Evolutionary conservation across 2,797 vertebrate species (phyloP).

Genomic region (Notoglanidium macrostoma): DNA sequence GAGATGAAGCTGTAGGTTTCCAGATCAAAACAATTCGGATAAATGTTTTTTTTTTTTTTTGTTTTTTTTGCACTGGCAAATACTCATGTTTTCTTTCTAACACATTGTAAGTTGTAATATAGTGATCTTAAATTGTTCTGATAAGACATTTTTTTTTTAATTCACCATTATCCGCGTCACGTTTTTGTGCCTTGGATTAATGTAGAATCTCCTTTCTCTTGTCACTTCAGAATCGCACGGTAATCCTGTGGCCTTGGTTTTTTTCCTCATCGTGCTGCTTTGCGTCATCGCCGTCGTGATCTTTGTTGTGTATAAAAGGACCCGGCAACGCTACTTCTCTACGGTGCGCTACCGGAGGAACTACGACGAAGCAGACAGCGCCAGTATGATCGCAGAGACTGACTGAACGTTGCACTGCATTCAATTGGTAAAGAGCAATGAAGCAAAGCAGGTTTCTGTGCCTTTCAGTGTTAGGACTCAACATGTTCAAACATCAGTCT

Average conservation of each 20-base stretch:
- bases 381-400: slow-evolving; percentile 71
- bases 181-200: not conserved
- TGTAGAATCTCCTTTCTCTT: not conserved
- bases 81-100: not conserved
- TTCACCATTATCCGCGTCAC: not conserved
- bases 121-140: not conserved
- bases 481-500: not conserved
- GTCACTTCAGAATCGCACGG: slow-evolving; percentile 63
- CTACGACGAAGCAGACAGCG: slow-evolving; percentile 69
- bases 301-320: slow-evolving; percentile 74
- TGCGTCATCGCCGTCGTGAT: slow-evolving; percentile 49
- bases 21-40: not conserved
- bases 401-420: slow-evolving; percentile 59
- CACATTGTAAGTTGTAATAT: not conserved
- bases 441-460: slow-evolving; percentile 51
- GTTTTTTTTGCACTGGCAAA: not conserved
- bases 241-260: slow-evolving; percentile 65
- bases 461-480: slow-evolving; percentile 52
- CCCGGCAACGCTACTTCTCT: slow-evolving; percentile 61
- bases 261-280: slow-evolving; percentile 69
- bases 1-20: not conserved
- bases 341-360: slow-evolving; percentile 76
- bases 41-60: not conserved
- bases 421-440: slow-evolving; percentile 58
- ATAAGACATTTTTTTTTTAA: not conserved